Evolutionary conservation across 2,797 vertebrate species (phyloP).

Genomic region (Hephaestus fuliginosus): DNA sequence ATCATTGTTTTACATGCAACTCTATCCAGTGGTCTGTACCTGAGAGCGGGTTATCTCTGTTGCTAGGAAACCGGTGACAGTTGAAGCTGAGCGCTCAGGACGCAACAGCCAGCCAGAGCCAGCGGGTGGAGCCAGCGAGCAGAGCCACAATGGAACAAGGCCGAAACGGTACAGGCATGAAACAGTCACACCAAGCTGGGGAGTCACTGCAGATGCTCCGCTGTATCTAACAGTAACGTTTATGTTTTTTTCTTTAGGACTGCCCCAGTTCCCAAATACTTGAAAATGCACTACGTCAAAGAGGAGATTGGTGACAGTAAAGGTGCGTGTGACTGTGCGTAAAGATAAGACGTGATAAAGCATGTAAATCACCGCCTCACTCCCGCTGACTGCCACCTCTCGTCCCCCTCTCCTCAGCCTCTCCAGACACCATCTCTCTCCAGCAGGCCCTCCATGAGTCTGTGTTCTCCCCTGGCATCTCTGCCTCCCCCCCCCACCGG

Average conservation of each 20-base stretch:
- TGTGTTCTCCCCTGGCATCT: constrained; percentile 91
- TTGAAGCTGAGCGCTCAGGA: constrained; percentile 80
- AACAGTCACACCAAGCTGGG: background rate
- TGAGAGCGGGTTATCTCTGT: constrained; percentile 71
- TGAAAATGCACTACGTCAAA: constrained; percentile 91
- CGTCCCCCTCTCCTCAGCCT: constrained; percentile 54
- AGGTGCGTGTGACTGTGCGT: constrained; percentile 72
- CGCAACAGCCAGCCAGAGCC: constrained; percentile 79
- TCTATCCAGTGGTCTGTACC: constrained; percentile 38
- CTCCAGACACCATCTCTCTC: constrained; percentile 83
- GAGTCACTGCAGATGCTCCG: constrained; percentile 17
- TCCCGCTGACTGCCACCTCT: constrained; percentile 16
- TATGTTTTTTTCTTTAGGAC: constrained; percentile 76
- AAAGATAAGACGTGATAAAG: background rate
- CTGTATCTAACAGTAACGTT: constrained; percentile 6
- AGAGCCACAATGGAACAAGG: constrained; percentile 79
- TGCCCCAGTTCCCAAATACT: constrained; percentile 86
- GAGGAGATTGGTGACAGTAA: constrained; percentile 86
- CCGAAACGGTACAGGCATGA: constrained; percentile 78
- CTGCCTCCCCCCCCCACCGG: constrained; percentile 84
- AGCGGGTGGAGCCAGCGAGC: constrained; percentile 76
- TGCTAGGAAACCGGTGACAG: constrained; percentile 79
- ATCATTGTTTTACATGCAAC: constrained; percentile 42
- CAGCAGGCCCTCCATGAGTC: constrained; percentile 95
- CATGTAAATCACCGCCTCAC: too few species aligned